phyloP scores from a whole-genome alignment of 2,888 invertebrate species.

The Aphidoletes aphidimyza region DNA sequence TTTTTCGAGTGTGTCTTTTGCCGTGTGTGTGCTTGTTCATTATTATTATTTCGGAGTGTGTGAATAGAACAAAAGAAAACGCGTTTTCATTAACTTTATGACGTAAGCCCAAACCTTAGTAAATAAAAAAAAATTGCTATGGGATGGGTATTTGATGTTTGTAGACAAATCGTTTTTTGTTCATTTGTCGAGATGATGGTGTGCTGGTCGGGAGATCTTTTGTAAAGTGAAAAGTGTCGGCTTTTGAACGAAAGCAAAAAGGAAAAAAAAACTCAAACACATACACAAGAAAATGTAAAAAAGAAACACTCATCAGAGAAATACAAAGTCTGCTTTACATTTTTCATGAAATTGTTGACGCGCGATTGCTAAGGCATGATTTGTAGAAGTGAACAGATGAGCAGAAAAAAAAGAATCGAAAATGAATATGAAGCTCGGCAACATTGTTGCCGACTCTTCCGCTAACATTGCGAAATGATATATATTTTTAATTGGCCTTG shows the following conservation, averaged over 20 bases:
- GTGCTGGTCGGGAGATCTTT: too few species aligned
- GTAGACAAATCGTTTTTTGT: neutral
- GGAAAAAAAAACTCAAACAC: too few species aligned
- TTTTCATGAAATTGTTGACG: too few species aligned
- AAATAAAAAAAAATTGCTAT: neutral
- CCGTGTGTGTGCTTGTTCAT: neutral
- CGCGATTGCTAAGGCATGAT: too few species aligned
- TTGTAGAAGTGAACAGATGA: neutral
- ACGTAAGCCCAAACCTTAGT: slow-evolving; percentile 37
- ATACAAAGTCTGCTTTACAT: too few species aligned
- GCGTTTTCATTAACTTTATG: slow-evolving; percentile 51
- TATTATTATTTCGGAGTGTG: neutral
- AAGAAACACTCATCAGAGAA: too few species aligned
- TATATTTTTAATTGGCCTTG: slow-evolving; percentile 50
- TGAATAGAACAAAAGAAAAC: slow-evolving; percentile 38
- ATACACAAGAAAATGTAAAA: too few species aligned
- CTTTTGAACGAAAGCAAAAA: too few species aligned
- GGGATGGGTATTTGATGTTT: slow-evolving; percentile 29
- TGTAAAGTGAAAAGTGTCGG: slow-evolving; percentile 1
- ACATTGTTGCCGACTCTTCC: slow-evolving; percentile 51
- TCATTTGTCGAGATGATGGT: too few species aligned
- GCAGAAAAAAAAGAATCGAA: neutral
- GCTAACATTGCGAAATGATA: slow-evolving; percentile 33
- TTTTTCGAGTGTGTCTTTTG: neutral
- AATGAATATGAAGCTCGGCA: neutral